Percentiles rank a stretch among this genome's conserved stretches.
Conservation (phyloP, 2,888 invertebrate genomes). For the Drepanosiphum platanoidis region DNA sequence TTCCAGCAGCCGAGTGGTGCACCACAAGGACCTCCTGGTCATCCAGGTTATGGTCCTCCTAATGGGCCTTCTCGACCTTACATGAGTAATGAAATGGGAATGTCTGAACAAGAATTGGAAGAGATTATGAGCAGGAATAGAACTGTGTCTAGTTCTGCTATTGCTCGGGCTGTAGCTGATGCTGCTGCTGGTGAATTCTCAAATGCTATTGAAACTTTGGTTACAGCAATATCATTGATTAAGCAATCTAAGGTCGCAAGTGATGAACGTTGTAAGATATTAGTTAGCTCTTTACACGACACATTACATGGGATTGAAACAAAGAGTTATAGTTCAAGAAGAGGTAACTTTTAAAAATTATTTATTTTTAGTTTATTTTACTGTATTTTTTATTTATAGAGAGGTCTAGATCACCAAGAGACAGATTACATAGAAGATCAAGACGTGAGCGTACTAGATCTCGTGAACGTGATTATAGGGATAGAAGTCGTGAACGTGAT, state of each 20-base stretch:
- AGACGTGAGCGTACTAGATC: constrained; percentile 75
- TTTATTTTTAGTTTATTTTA: constrained; percentile 31
- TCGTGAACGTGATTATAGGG: constrained; percentile 69
- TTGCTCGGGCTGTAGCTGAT: constrained; percentile 95
- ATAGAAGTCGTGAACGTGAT: constrained; percentile 72
- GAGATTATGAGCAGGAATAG: constrained; percentile 97
- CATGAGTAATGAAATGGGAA: constrained; percentile 70
- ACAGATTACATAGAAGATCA: constrained; percentile 70
- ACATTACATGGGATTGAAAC: constrained; percentile 97
- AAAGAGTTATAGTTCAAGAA: constrained; percentile 87
- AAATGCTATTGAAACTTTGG: constrained; percentile 97
- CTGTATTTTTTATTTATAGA: constrained; percentile 51
- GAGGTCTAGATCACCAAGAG: constrained; percentile 68
- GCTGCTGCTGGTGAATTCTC: constrained; percentile 97
- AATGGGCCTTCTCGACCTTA: constrained; percentile 63
- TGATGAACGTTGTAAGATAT: constrained; percentile 97
- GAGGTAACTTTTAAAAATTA: constrained; percentile 69
- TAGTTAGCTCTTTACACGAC: constrained; percentile 96
- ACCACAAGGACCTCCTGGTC: constrained; percentile 77
- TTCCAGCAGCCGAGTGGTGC: constrained; percentile 80
- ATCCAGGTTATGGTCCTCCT: constrained; percentile 66
- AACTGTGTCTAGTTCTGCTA: constrained; percentile 97
- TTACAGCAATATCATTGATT: constrained; percentile 97
- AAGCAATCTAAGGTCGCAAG: constrained; percentile 96
- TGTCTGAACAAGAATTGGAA: constrained; percentile 95